Evolutionary conservation across 2,113 vertebrate genomes (phyloP), one percentile per base, ranked within the genome.

Genomic region (Macroglossus sobrinus): DNA sequence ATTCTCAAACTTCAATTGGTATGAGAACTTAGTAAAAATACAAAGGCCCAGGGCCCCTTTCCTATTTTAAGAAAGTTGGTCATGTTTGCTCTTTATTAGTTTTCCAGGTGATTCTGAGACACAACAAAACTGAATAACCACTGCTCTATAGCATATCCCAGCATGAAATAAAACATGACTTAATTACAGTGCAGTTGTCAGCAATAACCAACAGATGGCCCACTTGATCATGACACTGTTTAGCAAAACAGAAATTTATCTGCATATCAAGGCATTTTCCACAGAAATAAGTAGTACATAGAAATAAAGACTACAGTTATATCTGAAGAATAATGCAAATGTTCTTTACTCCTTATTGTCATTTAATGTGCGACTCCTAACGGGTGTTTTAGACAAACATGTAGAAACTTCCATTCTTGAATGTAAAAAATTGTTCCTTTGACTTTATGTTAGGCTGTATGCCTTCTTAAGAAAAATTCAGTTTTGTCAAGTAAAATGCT

Each of bases 121-220:
- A 63, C 26, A 38, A 22, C 28, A 21, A 45, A 76, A 19, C 78
- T 82, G 61, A 66, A 43, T 40, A 64, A 68, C 28, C 28, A 13
- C 8, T 64, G 50, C 3, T 57, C 8, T 75, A 38, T 1, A 66
- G 19, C 50, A 11, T 33, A 33, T 64, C 55, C 22, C 21, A 50
- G 45, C 63, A 14, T 1, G 69, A 69, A 90, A 84, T 50, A 72
- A 64, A 94, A 82, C 18, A 38, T 0, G 15, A 30, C 22, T 78
- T 61, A 84, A 57, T 66, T 61, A 33, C 11, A 38, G 10, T 96
- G 96, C 64, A 96, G 84, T 97, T 93, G 24, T 38, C 21, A 94
- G 30, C 24, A 85, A 33, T 79, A 71, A 28, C 96, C 96, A 93
- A 95, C 21, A 98, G 97, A 92, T 97, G 95, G 96, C 96, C 93